phyloP scores from a whole-genome alignment of 2,113 vertebrate genomes.

The Cottus gobio region DNA sequence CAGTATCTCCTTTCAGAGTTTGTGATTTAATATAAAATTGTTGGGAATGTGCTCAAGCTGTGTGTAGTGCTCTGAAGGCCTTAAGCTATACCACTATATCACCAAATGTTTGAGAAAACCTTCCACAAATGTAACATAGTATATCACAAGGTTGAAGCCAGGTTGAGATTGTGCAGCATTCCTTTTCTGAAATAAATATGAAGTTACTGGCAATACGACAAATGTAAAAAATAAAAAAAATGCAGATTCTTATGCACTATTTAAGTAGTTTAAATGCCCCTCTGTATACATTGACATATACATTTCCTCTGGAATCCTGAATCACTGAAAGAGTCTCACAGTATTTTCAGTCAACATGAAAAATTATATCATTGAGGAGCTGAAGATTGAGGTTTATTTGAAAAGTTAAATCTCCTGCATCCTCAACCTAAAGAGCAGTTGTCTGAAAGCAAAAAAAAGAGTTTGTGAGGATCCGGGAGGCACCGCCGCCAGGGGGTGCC shows the following conservation, averaged over 20 bases:
- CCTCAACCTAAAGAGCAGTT: not conserved
- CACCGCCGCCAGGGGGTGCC: too few species aligned
- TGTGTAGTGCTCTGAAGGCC: conserved; percentile 4
- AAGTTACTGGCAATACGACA: not conserved
- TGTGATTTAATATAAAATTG: conserved; percentile 33
- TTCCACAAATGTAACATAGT: conserved; percentile 8
- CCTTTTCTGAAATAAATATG: not conserved
- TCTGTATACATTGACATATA: not conserved
- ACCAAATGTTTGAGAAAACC: conserved; percentile 15
- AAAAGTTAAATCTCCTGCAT: conserved; percentile 20
- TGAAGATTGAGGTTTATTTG: conserved; percentile 1
- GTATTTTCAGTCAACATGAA: conserved; percentile 7
- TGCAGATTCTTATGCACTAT: not conserved
- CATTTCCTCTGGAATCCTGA: not conserved
- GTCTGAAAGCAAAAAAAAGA: conserved; percentile 7
- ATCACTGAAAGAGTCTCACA: not conserved
- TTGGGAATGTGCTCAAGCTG: conserved; percentile 28
- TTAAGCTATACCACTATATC: conserved; percentile 18
- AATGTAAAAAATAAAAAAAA: not conserved
- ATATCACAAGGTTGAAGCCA: not conserved
- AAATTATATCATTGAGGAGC: not conserved
- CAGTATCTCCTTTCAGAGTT: conserved; percentile 43
- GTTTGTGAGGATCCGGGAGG: too few species aligned
- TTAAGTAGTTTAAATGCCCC: not conserved
- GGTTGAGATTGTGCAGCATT: not conserved